Conservation (phyloP, 2,113 vertebrate genomes). For the Proteles cristata region DNA sequence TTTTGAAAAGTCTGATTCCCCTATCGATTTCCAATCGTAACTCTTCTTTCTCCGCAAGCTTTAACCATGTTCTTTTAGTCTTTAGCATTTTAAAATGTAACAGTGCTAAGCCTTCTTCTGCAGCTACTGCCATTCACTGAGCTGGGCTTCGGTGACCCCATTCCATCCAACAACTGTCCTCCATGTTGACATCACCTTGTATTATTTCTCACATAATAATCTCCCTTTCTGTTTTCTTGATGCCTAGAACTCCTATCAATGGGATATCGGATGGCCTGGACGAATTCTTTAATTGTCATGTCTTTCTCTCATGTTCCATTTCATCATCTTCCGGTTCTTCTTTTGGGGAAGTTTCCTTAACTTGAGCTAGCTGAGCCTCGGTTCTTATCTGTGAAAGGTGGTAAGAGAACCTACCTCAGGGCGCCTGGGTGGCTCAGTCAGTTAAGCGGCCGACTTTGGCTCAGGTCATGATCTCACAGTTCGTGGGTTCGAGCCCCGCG, state of each 20-base stretch:
- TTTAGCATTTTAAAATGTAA: conserved; percentile 33
- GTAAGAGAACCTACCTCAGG: not conserved
- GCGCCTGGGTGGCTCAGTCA: no score
- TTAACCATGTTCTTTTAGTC: not conserved
- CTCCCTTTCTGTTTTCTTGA: not conserved
- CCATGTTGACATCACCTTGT: not conserved
- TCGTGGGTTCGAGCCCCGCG: no score
- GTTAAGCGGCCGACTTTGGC: no score
- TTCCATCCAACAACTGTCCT: not conserved
- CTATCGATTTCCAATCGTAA: not conserved
- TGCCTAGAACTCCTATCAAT: not conserved
- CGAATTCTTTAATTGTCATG: conserved; percentile 8
- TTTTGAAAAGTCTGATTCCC: conserved; percentile 48
- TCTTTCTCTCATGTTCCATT: conserved; percentile 7
- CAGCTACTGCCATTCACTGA: not conserved
- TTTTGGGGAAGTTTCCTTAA: conserved; percentile 2
- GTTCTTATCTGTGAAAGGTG: conserved; percentile 12
- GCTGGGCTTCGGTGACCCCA: not conserved
- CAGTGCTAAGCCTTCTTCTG: not conserved
- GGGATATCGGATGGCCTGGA: not conserved
- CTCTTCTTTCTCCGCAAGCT: not conserved
- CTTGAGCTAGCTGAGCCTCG: not conserved
- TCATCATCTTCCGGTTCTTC: conserved; percentile 26
- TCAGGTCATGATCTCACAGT: no score
- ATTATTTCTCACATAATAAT: not conserved